These are phyloP conservation scores for Acrocephalus scirpaceus DNA, from an alignment of 2,797 vertebrate genomes.

Conservation along the genomic window DNA sequence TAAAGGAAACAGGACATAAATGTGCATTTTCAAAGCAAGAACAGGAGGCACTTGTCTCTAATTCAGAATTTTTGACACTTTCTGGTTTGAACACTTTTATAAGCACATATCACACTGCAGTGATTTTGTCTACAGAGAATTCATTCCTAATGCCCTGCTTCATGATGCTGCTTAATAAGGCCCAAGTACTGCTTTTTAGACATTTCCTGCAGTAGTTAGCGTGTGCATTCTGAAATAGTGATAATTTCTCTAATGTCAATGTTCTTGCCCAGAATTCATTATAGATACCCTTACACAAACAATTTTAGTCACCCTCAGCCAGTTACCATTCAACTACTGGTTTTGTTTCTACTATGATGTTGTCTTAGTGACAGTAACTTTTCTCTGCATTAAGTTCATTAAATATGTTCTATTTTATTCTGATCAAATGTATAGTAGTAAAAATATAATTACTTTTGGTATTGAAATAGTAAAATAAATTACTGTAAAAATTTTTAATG, in stretches of 20 bases:
- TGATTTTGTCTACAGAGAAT: not conserved
- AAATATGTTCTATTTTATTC: not conserved
- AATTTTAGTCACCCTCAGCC: not conserved
- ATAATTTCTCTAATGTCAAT: not conserved
- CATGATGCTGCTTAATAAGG: not conserved
- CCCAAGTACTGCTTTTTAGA: not conserved
- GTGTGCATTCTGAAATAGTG: not conserved
- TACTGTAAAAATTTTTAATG: not conserved
- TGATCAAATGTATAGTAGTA: not conserved
- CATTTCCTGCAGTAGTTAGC: not conserved
- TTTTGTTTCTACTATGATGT: not conserved
- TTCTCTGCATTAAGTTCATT: not conserved
- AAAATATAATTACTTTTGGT: not conserved
- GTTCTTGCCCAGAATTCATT: not conserved
- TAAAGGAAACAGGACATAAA: not conserved
- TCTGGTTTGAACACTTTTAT: not conserved
- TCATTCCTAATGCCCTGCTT: not conserved
- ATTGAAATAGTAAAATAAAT: not conserved
- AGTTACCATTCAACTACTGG: not conserved
- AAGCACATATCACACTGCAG: not conserved
- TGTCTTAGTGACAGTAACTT: not conserved
- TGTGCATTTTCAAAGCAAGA: not conserved
- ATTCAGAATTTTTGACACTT: not conserved
- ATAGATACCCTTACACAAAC: not conserved
- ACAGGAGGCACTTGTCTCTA: not conserved